Evolutionary conservation across 2,797 vertebrate genomes (phyloP), one percentile per base, ranked within the genome.

Genomic region (Chloroceryle amazona): DNA sequence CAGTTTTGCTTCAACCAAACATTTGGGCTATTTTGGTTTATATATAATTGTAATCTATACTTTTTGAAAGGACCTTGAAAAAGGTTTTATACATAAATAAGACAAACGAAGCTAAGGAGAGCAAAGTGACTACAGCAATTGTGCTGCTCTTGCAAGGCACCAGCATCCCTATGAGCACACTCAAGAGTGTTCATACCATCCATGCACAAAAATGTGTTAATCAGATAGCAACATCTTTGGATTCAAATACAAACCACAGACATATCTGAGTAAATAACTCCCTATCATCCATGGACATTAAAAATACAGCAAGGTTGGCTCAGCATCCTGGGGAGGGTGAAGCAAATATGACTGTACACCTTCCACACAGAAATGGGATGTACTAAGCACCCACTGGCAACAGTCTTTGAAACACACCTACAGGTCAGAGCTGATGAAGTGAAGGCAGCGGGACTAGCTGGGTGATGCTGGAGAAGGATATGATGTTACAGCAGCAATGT

Each of bases 401-500:
- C 21, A 6, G 7, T 26, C 9, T 51, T 63, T 41, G 41, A 67
- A 90, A 14, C 2, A 58, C 13, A 58, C 2, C 39, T 25, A 11
- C 5, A 49, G 28, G 11, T 6, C 51, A 37, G 29, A 67, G 21
- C 6, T 78, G 23, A 29, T 74, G 61, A 82, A 63, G 39, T 74
- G 66, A 82, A 63, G 33, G 23, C 26, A 92, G 26, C 14, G 54
- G 42, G 10, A 13, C 19, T 51, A 70, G 14, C 57, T 51, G 42
- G 23, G 55, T 46, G 17, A 42, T 39, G 13, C n/a, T 71, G 58
- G 4, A 51, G 66, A 60, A 67, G 44, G 26, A 51, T 6, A 26
- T 39, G 25, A 8, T 28, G 13, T 63, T 37, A 75, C 0, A 2
- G 49, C 1, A 0, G 8, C 20, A 86, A 13, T 11, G 10, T 35